Evolutionary conservation across 2,888 invertebrate species (phyloP).

Genomic region (Drosophila emarginata): DNA sequence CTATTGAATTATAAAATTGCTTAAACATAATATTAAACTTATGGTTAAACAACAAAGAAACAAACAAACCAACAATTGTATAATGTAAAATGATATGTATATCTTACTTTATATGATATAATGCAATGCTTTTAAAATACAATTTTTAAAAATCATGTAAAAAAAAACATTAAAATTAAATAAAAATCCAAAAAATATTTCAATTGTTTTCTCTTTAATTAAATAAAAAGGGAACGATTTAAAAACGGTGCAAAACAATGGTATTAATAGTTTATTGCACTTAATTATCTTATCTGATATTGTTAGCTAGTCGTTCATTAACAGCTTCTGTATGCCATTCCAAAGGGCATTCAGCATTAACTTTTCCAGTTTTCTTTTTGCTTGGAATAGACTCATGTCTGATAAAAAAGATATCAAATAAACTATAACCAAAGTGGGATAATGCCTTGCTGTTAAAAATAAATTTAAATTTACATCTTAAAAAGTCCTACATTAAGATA

Average conservation of each 20-base stretch:
- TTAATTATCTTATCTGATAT: background rate
- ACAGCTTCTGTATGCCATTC: background rate
- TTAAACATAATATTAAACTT: slow-evolving; percentile 72
- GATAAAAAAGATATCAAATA: background rate
- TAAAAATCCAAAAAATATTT: slow-evolving; percentile 51
- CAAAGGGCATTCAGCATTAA: background rate
- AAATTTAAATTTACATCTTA: background rate
- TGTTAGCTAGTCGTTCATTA: background rate
- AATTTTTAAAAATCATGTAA: slow-evolving; percentile 74
- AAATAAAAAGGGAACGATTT: no score
- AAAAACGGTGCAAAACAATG: background rate
- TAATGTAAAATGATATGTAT: slow-evolving; percentile 66
- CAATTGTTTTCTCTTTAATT: background rate
- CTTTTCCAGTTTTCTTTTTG: background rate
- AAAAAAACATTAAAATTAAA: slow-evolving; percentile 72
- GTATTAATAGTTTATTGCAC: background rate
- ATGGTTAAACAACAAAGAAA: slow-evolving; percentile 66
- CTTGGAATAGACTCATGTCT: background rate
- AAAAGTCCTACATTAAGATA: no score
- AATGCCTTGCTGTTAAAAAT: background rate
- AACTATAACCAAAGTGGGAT: background rate
- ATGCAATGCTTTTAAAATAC: slow-evolving; percentile 80
- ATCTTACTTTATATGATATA: slow-evolving; percentile 71
- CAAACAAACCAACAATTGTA: slow-evolving; percentile 60
- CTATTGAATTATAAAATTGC: slow-evolving; percentile 76